phyloP scores from a whole-genome alignment of 2,797 vertebrate species.

The Apogon talboti region DNA sequence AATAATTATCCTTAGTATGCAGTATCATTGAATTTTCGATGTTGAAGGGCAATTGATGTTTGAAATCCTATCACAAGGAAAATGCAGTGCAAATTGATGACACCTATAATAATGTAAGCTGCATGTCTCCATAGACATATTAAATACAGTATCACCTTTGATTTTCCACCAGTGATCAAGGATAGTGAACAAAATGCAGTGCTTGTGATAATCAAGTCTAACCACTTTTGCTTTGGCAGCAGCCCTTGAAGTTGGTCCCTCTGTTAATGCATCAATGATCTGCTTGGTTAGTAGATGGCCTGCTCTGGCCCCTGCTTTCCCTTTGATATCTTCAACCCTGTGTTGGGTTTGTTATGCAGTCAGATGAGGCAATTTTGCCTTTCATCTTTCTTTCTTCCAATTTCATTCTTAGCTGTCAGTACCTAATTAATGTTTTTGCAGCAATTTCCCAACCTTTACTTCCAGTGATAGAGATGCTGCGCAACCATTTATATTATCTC shows the following conservation, averaged over 20 bases:
- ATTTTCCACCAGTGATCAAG: conserved; percentile 53
- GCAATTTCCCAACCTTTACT: conserved; percentile 71
- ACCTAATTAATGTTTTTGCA: conserved; percentile 77
- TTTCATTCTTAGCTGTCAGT: conserved; percentile 69
- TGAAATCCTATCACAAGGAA: conserved; percentile 31
- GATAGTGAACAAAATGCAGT: conserved; percentile 53
- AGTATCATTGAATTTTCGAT: conserved; percentile 42
- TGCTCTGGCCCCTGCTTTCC: conserved; percentile 55
- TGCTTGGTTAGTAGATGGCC: conserved; percentile 51
- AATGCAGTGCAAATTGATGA: conserved; percentile 20
- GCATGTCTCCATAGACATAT: conserved; percentile 40
- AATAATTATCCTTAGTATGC: conserved; percentile 38
- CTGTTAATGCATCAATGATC: conserved; percentile 65
- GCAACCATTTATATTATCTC: conserved; percentile 65
- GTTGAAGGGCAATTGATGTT: conserved; percentile 26
- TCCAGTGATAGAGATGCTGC: conserved; percentile 59
- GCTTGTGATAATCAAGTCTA: conserved; percentile 69
- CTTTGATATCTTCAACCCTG: conserved; percentile 70
- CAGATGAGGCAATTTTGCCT: conserved; percentile 67
- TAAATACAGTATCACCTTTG: conserved; percentile 48
- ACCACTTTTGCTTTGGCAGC: conserved; percentile 60
- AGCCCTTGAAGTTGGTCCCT: conserved; percentile 70
- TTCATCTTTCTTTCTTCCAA: conserved; percentile 69
- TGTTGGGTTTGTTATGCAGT: conserved; percentile 68
- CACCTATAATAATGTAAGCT: conserved; percentile 35